A percentile compares a stretch with the other conserved stretches of the same genome.
Conservation (phyloP, 2,888 invertebrate genomes). For the Eupeodes latifasciatus region DNA sequence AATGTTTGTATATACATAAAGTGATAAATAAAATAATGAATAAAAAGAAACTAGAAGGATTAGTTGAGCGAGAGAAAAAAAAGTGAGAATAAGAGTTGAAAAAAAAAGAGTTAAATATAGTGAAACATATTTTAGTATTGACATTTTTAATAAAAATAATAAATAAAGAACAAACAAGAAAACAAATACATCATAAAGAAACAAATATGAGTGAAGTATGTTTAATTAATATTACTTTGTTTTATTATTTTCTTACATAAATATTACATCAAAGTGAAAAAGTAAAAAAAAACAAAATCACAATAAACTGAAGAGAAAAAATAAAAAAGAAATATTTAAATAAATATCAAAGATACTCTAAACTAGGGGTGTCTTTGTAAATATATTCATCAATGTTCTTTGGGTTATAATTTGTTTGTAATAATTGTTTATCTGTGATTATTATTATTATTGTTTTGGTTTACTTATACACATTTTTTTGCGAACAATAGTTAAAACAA, state of each 20-base stretch:
- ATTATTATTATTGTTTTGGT: conserved; percentile 33
- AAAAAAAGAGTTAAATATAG: conserved; percentile 33
- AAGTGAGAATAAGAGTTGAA: conserved; percentile 38
- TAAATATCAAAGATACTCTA: background rate
- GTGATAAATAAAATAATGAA: conserved; percentile 53
- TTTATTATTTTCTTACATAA: background rate
- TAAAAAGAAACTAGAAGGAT: conserved; percentile 32
- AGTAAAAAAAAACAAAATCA: background rate
- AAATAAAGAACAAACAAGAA: conserved; percentile 37
- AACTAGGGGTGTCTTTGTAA: no score
- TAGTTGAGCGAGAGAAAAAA: conserved; percentile 42
- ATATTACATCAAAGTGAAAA: conserved; percentile 3
- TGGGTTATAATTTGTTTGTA: conserved; percentile 49
- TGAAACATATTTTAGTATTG: conserved; percentile 72
- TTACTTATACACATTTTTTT: conserved; percentile 72
- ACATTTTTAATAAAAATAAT: conserved; percentile 67
- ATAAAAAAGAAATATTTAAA: background rate
- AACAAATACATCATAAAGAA: conserved; percentile 22
- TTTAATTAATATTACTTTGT: background rate
- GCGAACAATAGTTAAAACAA: conserved; percentile 51
- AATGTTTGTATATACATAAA: conserved; percentile 72
- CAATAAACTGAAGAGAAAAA: conserved; percentile 4
- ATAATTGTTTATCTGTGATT: conserved; percentile 72
- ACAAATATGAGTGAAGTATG: conserved; percentile 37
- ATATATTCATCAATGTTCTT: conserved; percentile 13